phyloP scores from a whole-genome alignment of 2,888 invertebrate genomes.

The Ganaspis brasiliensis region DNA sequence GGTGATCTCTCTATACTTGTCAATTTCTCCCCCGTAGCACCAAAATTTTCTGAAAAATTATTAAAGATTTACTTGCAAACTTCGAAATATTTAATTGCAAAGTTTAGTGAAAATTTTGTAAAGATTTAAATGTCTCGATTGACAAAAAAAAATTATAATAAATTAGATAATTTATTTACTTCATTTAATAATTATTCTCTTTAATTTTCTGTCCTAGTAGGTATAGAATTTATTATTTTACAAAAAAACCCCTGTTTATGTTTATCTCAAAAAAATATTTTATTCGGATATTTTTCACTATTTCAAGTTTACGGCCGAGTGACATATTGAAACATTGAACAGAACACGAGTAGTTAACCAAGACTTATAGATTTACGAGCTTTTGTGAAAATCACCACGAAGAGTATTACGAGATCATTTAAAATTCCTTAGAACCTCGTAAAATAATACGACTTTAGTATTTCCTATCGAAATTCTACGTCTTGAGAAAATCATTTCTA shows the following conservation, averaged over 20 bases:
- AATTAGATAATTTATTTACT: too few species aligned
- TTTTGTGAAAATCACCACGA: constrained; percentile 65
- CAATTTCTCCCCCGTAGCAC: too few species aligned
- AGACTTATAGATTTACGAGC: constrained; percentile 68
- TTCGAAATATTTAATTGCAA: too few species aligned
- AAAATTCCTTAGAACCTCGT: constrained; percentile 56
- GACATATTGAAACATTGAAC: constrained; percentile 33
- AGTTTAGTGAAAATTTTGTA: too few species aligned
- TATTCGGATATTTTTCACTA: constrained; percentile 10
- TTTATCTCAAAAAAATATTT: not conserved
- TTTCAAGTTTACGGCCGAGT: constrained; percentile 46
- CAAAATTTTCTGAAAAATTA: too few species aligned
- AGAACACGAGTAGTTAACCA: constrained; percentile 55
- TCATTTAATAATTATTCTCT: too few species aligned
- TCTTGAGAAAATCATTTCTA: not conserved
- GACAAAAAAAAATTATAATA: too few species aligned
- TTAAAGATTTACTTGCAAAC: too few species aligned
- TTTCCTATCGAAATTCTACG: not conserved
- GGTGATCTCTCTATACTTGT: too few species aligned
- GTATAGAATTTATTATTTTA: not conserved
- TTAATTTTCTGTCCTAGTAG: too few species aligned
- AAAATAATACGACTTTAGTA: constrained; percentile 36
- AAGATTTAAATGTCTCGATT: too few species aligned
- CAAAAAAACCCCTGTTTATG: not conserved
- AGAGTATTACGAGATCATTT: constrained; percentile 66